A percentile compares a stretch with the other conserved stretches of the same genome.
Conservation (phyloP, 2,888 invertebrate genomes). For the Stenodema calcarata region DNA sequence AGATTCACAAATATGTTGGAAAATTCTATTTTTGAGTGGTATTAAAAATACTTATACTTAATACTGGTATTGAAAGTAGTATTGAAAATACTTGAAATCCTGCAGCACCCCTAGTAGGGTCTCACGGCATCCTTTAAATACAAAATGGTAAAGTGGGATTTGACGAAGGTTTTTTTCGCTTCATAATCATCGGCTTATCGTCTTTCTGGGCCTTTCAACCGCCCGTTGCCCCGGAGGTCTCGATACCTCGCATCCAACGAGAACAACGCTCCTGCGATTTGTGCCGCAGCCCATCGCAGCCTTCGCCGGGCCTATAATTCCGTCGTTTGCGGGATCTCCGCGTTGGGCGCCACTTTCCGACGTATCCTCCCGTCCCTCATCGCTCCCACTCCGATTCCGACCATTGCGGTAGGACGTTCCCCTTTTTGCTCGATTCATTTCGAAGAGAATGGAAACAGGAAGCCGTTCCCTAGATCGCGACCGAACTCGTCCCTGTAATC, state of each 20-base stretch:
- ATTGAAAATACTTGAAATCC: too few relatives aligned
- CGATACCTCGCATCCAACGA: not conserved
- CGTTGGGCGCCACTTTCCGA: not conserved
- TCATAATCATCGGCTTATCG: too few relatives aligned
- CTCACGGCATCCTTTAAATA: too few relatives aligned
- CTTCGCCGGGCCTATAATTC: not conserved
- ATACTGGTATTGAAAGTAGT: too few relatives aligned
- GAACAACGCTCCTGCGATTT: not conserved
- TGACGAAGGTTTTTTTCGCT: too few relatives aligned
- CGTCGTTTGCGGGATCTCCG: not conserved
- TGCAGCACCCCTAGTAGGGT: too few relatives aligned
- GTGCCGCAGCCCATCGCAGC: not conserved
- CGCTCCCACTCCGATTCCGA: not conserved
- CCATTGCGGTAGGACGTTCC: constrained; percentile 2
- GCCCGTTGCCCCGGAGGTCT: not conserved
- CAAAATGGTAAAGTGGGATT: too few relatives aligned
- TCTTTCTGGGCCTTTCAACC: too few relatives aligned
- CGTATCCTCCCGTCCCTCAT: not conserved
- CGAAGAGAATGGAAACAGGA: not conserved
- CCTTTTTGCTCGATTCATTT: not conserved
- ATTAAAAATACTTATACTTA: too few relatives aligned
- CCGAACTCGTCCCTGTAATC: not conserved
- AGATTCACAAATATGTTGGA: too few relatives aligned
- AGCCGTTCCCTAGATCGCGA: not conserved
- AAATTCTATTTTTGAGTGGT: too few relatives aligned